These are phyloP conservation scores for Otus sunia DNA, from an alignment of 2,113 vertebrate genomes.

Conservation along the genomic window DNA sequence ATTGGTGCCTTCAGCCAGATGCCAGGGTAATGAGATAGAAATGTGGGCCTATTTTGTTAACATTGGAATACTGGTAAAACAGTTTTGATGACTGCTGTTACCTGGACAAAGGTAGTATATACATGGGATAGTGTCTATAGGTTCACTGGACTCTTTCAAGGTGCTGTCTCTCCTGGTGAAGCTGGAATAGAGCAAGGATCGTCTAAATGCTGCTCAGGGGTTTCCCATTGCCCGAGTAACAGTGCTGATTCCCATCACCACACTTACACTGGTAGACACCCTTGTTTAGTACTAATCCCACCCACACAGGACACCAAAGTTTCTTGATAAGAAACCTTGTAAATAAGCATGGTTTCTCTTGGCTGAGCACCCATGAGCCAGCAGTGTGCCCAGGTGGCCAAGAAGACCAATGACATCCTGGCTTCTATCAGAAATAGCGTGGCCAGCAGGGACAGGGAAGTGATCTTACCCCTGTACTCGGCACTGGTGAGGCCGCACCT, in stretches of 20 bases:
- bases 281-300: fast-evolving
- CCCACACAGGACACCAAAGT: not conserved
- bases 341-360: not conserved
- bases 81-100: not conserved
- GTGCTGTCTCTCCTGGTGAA: not conserved
- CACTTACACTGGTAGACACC: fast-evolving
- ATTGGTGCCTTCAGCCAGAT: not conserved
- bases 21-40: not conserved
- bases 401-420: too few relatives aligned
- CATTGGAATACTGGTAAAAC: not conserved
- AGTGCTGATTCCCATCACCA: not conserved
- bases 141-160: not conserved
- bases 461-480: too few relatives aligned
- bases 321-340: not conserved
- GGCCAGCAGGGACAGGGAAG: too few relatives aligned
- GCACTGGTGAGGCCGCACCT: too few relatives aligned
- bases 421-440: too few relatives aligned
- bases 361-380: not conserved
- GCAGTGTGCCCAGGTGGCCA: too few relatives aligned
- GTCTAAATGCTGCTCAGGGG: not conserved
- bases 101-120: not conserved
- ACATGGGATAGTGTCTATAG: not conserved
- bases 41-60: not conserved
- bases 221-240: not conserved
- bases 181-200: not conserved